These are phyloP conservation scores for Acestrorhynchus altus DNA, from an alignment of 2,797 vertebrate genomes.

Conservation along the genomic window DNA sequence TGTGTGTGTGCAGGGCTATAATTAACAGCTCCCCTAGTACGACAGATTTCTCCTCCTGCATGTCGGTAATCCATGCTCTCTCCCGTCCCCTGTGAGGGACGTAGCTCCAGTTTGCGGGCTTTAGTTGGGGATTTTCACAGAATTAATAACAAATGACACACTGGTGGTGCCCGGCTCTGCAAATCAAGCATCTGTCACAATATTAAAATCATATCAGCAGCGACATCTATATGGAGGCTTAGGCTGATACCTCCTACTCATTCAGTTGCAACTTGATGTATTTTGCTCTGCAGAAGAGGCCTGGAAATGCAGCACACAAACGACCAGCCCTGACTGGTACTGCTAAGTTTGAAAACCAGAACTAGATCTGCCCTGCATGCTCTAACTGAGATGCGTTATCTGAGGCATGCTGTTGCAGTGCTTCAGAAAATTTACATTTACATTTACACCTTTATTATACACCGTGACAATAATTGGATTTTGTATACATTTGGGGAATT, in stretches of 20 bases:
- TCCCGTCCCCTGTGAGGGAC: constrained; percentile 15
- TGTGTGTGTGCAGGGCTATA: constrained; percentile 27
- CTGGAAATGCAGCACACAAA: no score
- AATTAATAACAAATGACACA: constrained; percentile 54
- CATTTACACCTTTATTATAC: no score
- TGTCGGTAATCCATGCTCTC: constrained; percentile 41
- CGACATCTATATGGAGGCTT: constrained; percentile 22
- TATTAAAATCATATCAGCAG: constrained; percentile 50
- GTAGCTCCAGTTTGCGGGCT: constrained; percentile 44
- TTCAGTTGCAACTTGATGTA: constrained; percentile 21
- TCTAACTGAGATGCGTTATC: no score
- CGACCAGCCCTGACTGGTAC: no score
- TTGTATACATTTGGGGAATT: no score
- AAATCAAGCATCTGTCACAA: constrained; percentile 44
- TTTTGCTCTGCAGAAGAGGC: not conserved
- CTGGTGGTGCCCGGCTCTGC: constrained; percentile 14
- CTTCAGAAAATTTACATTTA: no score
- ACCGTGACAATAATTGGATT: no score
- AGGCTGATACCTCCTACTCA: constrained; percentile 8
- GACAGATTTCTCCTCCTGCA: constrained; percentile 37
- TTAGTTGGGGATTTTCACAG: constrained; percentile 53
- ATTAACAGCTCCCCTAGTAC: constrained; percentile 45
- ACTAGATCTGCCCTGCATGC: no score
- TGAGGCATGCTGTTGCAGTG: no score
- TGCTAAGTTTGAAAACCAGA: no score